Evolutionary conservation across 2,113 vertebrate species (phyloP), one percentile per base, ranked within the genome.

Genomic region (Elaphurus davidianus): DNA sequence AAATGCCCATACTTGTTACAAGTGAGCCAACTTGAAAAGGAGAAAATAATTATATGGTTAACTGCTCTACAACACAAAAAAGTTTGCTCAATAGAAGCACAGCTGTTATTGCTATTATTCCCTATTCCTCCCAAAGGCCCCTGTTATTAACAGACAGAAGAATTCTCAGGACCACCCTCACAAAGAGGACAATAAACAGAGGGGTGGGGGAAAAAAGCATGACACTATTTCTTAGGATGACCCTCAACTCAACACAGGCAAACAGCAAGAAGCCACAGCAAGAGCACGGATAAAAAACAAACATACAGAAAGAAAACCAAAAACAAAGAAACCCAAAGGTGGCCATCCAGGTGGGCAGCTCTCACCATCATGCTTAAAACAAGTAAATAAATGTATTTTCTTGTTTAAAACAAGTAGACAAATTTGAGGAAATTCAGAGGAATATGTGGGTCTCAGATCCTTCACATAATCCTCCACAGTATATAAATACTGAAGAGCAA

Each of bases 11-110:
- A 71, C 30, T 64, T 85, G 25, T 16, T 67, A 62, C 9, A 76
- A 67, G n/a, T 33, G 55, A 62, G 62, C 62, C 87, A 93, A 93
- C 5, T 27, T 88, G 55, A 91, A 96, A 97, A 95, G 25, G n/a
- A 57, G 79, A 91, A 60, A 91, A 87, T 33, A 82, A 27, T 50
- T 76, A 55, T 1, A 89, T 25, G 82, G 79, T 2, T 57, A n/a
- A 91, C 62, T 43, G 2, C 43, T 45, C 55, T 88, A 94, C 47
- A 11, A 28, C 87, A 81, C 5, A 90, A 94, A 85, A 91, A 8
- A 81, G 57, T 40, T n/a, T 62, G 36, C 84, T 90, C 52, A 85
- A 15, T 0, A 88, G 57, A 47, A 90, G 23, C 50, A 78, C 19
- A 84, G 36, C 9, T 67, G 54, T 54, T 76, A 52, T 21, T 60